Evolutionary conservation across 2,797 vertebrate genomes (phyloP).

Genomic region (Tapera naevia): DNA sequence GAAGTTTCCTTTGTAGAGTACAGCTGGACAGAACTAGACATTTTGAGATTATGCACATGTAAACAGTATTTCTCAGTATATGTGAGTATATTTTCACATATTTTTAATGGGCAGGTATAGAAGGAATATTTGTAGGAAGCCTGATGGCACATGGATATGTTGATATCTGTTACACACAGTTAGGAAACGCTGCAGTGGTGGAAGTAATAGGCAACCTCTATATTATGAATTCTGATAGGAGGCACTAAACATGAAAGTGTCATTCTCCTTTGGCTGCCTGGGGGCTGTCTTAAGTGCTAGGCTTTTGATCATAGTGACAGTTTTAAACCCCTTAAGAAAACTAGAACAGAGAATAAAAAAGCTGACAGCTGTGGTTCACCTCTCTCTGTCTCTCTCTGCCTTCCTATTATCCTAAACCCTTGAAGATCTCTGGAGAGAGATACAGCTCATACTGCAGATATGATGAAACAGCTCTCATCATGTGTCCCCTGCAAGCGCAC

Average conservation of each 20-base stretch:
- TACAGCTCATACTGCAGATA: not conserved
- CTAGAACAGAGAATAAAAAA: constrained; percentile 65
- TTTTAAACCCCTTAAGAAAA: constrained; percentile 70
- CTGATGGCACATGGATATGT: not conserved
- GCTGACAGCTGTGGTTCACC: constrained; percentile 46
- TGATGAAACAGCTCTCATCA: not conserved
- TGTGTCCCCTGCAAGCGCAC: not conserved
- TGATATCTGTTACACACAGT: not conserved
- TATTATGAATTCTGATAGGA: constrained; percentile 49
- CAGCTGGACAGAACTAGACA: not conserved
- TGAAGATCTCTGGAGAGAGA: constrained; percentile 34
- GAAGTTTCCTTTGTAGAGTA: not conserved
- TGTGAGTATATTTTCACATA: not conserved
- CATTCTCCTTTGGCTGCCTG: constrained; percentile 33
- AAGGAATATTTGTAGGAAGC: constrained; percentile 3
- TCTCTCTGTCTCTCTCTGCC: not conserved
- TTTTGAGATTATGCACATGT: not conserved
- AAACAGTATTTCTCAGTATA: not conserved
- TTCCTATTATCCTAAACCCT: constrained; percentile 46
- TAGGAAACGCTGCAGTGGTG: constrained; percentile 1
- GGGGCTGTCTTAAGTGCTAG: constrained; percentile 45
- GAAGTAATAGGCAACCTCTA: not conserved
- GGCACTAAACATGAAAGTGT: constrained; percentile 54
- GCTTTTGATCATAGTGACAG: constrained; percentile 70
- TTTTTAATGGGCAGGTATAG: not conserved